Evolutionary conservation across 1,140 invertebrate species (phyloP), one percentile per base, ranked within the genome.

Genomic region (Drosophila insularis): DNA sequence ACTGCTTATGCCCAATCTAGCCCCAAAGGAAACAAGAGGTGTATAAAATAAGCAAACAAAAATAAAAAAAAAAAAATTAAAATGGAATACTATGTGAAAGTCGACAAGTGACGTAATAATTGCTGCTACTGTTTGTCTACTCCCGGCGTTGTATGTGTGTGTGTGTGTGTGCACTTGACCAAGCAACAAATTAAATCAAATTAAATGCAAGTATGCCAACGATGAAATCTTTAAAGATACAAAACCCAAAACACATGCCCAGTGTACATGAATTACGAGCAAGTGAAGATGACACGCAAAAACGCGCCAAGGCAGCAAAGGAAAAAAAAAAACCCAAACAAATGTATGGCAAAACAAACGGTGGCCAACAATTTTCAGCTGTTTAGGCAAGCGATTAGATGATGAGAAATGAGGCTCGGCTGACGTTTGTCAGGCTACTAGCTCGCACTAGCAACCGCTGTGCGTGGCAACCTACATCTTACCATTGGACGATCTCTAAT

Each of bases 361-460:
- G 59, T 61, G 59, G 59, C 59, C 59, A 43, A 61, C 53, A 27
- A 73, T 63, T 70, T 50, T 69, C 43, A 23, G 17, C 17, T 35
- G 62, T 82, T 86, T 82, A 74, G 67, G 67, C 69, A 67, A 74
- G 61, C 61, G 69, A 82, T 87, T 77, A 79, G 79, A 82, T 78
- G 75, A 67, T 78, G 75, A 67, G 4, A 78, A 59, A 73, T 58
- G 56, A 59, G 56, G 72, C 50, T 60, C n/a, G 14, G 32, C 14
- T 23, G 14, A 23, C 54, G 71, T 65, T 19, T 75, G 74, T 72
- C 63, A 56, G 63, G 27, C 63, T 46, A 74, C 69, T 35, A 37
- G 21, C 40, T 23, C 4, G 8, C 13, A 17, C 7, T 31, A 23
- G 23, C 32, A 35, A 35, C 8, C 32, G 17, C 14, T 8, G 32